These are phyloP conservation scores for Jordanella pulchra DNA, from an alignment of 2,797 vertebrate species.

Conservation along the genomic window DNA sequence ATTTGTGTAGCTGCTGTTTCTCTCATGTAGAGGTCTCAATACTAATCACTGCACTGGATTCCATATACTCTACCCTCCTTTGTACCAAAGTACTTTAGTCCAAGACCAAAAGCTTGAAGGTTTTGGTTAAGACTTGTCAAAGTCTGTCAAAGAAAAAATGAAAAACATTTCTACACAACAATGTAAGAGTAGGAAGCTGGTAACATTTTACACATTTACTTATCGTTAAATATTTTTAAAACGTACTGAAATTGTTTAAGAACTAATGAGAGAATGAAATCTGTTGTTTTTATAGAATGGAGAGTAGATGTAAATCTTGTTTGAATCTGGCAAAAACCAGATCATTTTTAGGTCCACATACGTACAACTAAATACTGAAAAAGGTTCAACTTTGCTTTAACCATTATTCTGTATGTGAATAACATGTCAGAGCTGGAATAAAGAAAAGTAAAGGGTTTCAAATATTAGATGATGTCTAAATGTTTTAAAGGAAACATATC, in stretches of 20 bases:
- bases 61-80: background rate
- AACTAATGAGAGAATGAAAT: background rate
- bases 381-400: background rate
- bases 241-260: background rate
- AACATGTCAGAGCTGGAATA: no score
- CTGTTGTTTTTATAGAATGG: background rate
- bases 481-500: background rate
- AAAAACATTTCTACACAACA: no score
- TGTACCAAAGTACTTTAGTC: background rate
- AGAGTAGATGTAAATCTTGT: background rate
- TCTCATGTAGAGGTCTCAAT: background rate
- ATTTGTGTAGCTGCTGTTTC: background rate
- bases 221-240: background rate
- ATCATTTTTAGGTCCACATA: background rate
- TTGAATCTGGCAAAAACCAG: conserved; percentile 6
- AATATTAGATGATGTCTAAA: background rate
- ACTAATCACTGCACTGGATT: background rate
- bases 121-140: no score
- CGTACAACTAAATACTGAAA: background rate
- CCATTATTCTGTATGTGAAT: background rate
- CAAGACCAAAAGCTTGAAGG: no score
- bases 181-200: background rate
- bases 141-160: no score
- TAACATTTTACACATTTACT: background rate
- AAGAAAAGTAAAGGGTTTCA: background rate